A percentile compares a stretch with the other conserved stretches of the same genome.
phyloP scores from a whole-genome alignment of 2,113 vertebrate genomes.

The Toxotes jaculatrix region DNA sequence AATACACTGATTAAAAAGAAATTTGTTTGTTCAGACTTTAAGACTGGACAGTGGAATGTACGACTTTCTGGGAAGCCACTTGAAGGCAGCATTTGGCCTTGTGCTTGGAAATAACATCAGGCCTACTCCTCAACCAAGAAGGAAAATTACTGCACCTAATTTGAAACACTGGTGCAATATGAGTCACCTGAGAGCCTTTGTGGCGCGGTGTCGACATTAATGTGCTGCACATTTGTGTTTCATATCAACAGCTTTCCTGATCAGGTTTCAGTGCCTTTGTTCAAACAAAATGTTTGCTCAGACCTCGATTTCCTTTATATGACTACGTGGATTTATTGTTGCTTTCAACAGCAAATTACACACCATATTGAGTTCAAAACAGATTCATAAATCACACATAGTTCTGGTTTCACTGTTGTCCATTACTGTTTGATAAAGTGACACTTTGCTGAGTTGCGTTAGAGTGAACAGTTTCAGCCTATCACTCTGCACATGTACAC shows the following conservation, averaged over 20 bases:
- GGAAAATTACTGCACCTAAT: conserved; percentile 16
- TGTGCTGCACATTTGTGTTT: conserved; percentile 5
- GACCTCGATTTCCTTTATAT: background rate
- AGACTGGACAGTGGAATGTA: background rate
- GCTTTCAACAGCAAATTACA: background rate
- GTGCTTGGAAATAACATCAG: conserved; percentile 8
- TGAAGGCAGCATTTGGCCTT: conserved; percentile 33
- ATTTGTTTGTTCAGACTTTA: background rate
- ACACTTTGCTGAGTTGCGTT: background rate
- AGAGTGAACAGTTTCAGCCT: too few species aligned
- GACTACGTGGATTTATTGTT: background rate
- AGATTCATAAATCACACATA: background rate
- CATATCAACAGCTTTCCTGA: background rate
- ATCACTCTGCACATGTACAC: too few species aligned
- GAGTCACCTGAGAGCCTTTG: conserved; percentile 6
- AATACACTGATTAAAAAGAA: background rate
- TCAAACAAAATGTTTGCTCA: background rate
- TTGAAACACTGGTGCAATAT: background rate
- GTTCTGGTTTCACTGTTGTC: background rate
- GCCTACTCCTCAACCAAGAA: background rate
- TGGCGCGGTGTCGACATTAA: background rate
- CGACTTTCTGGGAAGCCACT: background rate
- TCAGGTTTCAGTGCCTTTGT: background rate
- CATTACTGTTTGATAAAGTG: background rate
- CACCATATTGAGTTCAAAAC: background rate